Conservation (phyloP, 2,797 vertebrate genomes). For the Kryptopterus vitreolus region DNA sequence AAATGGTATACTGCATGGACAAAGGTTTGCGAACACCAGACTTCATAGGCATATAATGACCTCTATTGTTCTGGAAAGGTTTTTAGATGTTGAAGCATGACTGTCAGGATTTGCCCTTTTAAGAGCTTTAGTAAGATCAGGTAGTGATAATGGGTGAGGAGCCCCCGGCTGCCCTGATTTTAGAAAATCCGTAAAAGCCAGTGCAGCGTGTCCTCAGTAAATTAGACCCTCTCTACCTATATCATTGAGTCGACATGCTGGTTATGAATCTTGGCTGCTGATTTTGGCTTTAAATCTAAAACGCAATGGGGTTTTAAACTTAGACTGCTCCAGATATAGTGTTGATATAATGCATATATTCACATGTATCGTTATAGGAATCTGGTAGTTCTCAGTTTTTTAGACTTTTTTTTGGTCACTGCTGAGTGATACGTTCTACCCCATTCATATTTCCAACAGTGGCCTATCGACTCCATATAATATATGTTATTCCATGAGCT, state of each 20-base stretch:
- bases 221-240: not conserved
- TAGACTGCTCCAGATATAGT: too few species aligned
- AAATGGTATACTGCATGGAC: not conserved
- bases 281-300: not conserved
- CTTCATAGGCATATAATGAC: not conserved
- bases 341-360: not conserved
- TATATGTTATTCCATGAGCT: not conserved
- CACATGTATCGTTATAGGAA: not conserved
- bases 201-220: not conserved
- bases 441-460: not conserved
- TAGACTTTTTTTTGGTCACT: not conserved
- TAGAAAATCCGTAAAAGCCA: not conserved
- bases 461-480: not conserved
- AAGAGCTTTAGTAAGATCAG: not conserved
- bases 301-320: not conserved
- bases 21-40: not conserved
- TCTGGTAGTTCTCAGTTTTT: not conserved
- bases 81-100: not conserved
- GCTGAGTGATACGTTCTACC: not conserved
- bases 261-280: not conserved
- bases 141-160: not conserved
- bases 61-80: not conserved
- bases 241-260: not conserved
- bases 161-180: not conserved
- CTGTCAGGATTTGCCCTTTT: not conserved